These are phyloP conservation scores for Caenorhabditis zanzibari DNA, from an alignment of 2,888 invertebrate genomes.

Conservation along the genomic window DNA sequence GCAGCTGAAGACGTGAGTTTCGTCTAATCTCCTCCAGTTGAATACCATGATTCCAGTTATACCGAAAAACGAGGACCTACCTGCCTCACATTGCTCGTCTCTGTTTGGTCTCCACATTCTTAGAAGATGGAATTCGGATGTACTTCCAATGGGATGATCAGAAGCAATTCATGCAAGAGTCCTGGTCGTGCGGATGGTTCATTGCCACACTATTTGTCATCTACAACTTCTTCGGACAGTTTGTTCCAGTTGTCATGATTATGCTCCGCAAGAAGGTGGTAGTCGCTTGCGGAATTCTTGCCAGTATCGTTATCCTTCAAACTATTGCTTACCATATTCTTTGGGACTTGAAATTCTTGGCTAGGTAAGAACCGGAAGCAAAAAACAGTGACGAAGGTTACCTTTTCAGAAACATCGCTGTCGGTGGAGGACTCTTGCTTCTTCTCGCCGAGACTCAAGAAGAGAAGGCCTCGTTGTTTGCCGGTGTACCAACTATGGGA, in stretches of 20 bases:
- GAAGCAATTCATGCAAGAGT: slow-evolving; percentile 84
- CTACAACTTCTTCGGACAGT: slow-evolving; percentile 95
- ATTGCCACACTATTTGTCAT: slow-evolving; percentile 96
- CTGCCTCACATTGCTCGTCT: slow-evolving; percentile 96
- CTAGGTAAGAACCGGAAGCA: slow-evolving; percentile 85
- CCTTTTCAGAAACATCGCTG: slow-evolving; percentile 90
- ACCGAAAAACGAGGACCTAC: slow-evolving; percentile 86
- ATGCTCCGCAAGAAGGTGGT: slow-evolving; percentile 92
- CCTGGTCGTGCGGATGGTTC: slow-evolving; percentile 93
- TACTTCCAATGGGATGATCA: slow-evolving; percentile 90
- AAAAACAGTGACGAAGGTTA: background rate
- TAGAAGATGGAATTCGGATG: slow-evolving; percentile 99
- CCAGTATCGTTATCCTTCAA: slow-evolving; percentile 97
- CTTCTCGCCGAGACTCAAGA: slow-evolving; percentile 91
- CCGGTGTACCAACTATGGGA: slow-evolving; percentile 88
- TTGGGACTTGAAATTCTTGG: slow-evolving; percentile 97
- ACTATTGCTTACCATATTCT: slow-evolving; percentile 89
- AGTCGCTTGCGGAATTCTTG: slow-evolving; percentile 90
- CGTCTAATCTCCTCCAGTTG: background rate
- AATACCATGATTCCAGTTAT: slow-evolving; percentile 74
- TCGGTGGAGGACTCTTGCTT: slow-evolving; percentile 96
- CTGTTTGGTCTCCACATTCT: slow-evolving; percentile 97
- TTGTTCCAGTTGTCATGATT: slow-evolving; percentile 97
- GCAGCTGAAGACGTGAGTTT: slow-evolving; percentile 81
- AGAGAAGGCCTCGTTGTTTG: slow-evolving; percentile 89